phyloP scores from a whole-genome alignment of 2,888 invertebrate genomes.

The Eucera pruinosa region DNA sequence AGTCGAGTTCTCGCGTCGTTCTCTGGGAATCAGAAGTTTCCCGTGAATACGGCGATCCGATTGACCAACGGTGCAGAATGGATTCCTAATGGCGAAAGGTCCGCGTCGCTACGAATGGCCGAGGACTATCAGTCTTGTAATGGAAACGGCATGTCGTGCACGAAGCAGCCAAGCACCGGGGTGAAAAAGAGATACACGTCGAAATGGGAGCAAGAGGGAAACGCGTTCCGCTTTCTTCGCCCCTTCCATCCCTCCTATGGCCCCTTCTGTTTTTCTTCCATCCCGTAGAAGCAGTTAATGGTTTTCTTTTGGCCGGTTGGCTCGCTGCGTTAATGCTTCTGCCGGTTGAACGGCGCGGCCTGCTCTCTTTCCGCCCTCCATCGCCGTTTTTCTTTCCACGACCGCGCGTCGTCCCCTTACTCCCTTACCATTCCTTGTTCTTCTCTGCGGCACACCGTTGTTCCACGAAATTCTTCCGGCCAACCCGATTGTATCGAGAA shows the following conservation, averaged over 20 bases:
- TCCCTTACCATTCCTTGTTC: too few relatives aligned
- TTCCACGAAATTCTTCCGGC: constrained; percentile 34
- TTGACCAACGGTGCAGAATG: constrained; percentile 74
- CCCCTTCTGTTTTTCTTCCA: constrained; percentile 78
- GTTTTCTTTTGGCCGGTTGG: constrained; percentile 78
- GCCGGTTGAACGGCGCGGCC: constrained; percentile 71
- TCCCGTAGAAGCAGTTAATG: constrained; percentile 80
- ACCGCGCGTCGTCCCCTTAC: not conserved
- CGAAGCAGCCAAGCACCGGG: not conserved
- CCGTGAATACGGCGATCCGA: constrained; percentile 45
- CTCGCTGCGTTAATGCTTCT: constrained; percentile 75
- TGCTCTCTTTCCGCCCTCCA: constrained; percentile 38
- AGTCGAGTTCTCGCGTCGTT: not conserved
- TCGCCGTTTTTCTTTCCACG: not conserved
- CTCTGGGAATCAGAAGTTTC: not conserved
- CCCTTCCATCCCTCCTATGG: constrained; percentile 44
- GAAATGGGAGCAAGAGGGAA: constrained; percentile 8
- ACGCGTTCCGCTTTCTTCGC: constrained; percentile 53
- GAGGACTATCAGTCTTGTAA: constrained; percentile 79
- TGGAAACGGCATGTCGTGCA: constrained; percentile 74
- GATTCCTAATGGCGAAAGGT: constrained; percentile 75
- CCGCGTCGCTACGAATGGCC: constrained; percentile 66
- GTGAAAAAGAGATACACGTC: constrained; percentile 41
- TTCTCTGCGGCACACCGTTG: too few relatives aligned
- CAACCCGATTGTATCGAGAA: constrained; percentile 65